phyloP scores from a whole-genome alignment of 2,113 vertebrate genomes.

The Aspidoscelis tigris region DNA sequence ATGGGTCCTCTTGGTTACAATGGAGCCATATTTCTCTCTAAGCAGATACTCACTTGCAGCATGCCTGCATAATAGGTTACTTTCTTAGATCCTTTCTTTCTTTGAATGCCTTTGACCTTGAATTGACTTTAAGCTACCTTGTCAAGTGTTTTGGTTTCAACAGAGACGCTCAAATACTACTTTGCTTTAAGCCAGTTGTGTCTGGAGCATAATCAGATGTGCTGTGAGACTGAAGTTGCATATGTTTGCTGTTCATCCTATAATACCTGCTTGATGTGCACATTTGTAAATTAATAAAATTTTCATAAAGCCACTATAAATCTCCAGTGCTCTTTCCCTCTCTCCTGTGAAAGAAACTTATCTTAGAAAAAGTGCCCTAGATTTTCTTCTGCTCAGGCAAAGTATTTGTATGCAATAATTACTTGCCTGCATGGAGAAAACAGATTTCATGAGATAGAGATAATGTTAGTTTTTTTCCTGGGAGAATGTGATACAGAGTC shows the following conservation, averaged over 20 bases:
- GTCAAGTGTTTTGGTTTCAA: not conserved
- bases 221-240: conserved; percentile 7
- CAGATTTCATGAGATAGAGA: not conserved
- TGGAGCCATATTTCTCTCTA: not conserved
- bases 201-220: conserved; percentile 9
- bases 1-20: not conserved
- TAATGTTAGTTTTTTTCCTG: not conserved
- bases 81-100: not conserved
- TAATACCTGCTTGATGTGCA: conserved; percentile 17
- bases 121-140: not conserved
- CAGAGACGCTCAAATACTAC: not conserved
- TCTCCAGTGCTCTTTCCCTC: not conserved
- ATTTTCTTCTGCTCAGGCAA: conserved; percentile 13
- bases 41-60: not conserved
- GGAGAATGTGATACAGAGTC: not conserved
- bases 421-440: not conserved
- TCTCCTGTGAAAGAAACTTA: not conserved
- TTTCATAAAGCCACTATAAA: conserved; percentile 2
- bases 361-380: conserved; percentile 12
- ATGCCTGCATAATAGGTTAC: too few relatives aligned
- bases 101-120: conserved; percentile 14
- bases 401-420: not conserved
- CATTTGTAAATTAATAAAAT: conserved; percentile 18
- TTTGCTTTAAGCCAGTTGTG: conserved; percentile 6
- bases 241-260: not conserved